phyloP scores from a whole-genome alignment of 2,113 vertebrate species.

The Tyrannus savana region DNA sequence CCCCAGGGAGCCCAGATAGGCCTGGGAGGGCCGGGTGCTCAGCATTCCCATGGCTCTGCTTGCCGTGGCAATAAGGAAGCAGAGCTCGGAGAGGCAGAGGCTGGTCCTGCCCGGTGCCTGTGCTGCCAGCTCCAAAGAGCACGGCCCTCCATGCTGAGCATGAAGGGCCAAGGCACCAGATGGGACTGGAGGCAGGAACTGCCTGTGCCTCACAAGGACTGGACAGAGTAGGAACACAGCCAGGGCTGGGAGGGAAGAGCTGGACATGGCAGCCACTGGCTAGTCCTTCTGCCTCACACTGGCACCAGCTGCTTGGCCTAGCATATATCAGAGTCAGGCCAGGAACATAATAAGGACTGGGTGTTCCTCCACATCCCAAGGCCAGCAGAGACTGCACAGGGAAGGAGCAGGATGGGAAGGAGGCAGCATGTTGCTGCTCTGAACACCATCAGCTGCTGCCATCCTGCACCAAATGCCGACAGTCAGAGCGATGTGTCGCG shows the following conservation, averaged over 20 bases:
- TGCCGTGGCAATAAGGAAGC: background rate
- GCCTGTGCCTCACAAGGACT: background rate
- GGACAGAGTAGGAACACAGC: background rate
- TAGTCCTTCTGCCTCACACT: background rate
- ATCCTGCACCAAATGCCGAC: constrained; percentile 25
- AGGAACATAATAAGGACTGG: fast-evolving
- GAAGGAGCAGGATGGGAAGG: background rate
- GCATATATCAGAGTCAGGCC: background rate
- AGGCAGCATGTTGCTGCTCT: background rate
- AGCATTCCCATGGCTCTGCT: background rate
- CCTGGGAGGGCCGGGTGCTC: background rate
- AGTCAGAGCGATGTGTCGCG: background rate
- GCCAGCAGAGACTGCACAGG: background rate
- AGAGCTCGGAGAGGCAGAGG: background rate
- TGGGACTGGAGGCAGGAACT: background rate
- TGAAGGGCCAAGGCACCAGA: fast-evolving
- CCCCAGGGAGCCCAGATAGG: fast-evolving
- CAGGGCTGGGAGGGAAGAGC: background rate
- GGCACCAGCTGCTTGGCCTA: background rate
- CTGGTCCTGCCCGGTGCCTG: background rate
- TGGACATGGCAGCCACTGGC: background rate
- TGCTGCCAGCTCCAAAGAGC: background rate
- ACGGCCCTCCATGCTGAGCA: fast-evolving
- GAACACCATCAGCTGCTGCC: background rate
- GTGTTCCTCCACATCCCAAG: background rate